Percentiles rank a stretch among this genome's conserved stretches.
Evolutionary conservation across 1,140 invertebrate species (phyloP).

Genomic region (Brachionus plicatilis): DNA sequence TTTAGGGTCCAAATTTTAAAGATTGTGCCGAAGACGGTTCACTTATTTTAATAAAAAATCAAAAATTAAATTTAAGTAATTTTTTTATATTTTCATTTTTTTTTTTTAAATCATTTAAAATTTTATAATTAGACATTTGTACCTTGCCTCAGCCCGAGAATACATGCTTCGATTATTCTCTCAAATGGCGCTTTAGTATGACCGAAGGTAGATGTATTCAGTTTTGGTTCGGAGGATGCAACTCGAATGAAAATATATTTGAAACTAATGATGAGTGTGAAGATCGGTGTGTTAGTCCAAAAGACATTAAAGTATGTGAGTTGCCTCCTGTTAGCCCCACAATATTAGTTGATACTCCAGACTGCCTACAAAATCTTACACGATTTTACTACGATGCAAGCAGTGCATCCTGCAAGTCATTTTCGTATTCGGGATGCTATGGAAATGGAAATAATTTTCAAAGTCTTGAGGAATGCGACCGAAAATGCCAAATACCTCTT

Average conservation of each 20-base stretch:
- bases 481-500: neutral
- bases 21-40: slow-evolving; percentile 11
- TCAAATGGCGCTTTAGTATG: slow-evolving; percentile 46
- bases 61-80: neutral
- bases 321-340: slow-evolving; percentile 44
- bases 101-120: neutral
- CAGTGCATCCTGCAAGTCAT: slow-evolving; percentile 70
- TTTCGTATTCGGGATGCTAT: slow-evolving; percentile 79
- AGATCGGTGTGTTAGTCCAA: slow-evolving; percentile 2
- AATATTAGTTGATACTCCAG: slow-evolving; percentile 64
- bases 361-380: slow-evolving; percentile 73
- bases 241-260: slow-evolving; percentile 82
- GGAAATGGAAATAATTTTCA: slow-evolving; percentile 84
- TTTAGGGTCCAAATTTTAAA: slow-evolving; percentile 47
- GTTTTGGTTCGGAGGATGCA: slow-evolving; percentile 81
- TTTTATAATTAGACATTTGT: slow-evolving; percentile 61
- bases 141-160: slow-evolving; percentile 69
- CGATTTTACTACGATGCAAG: slow-evolving; percentile 73
- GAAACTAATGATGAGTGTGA: slow-evolving; percentile 75
- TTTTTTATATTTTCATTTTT: neutral
- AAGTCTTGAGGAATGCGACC: slow-evolving; percentile 70
- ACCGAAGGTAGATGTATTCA: slow-evolving; percentile 61
- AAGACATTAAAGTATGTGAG: neutral
- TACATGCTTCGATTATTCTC: slow-evolving; percentile 60
- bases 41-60: neutral